Conservation (phyloP, 2,797 vertebrate species). For the Clarias pachynema region DNA sequence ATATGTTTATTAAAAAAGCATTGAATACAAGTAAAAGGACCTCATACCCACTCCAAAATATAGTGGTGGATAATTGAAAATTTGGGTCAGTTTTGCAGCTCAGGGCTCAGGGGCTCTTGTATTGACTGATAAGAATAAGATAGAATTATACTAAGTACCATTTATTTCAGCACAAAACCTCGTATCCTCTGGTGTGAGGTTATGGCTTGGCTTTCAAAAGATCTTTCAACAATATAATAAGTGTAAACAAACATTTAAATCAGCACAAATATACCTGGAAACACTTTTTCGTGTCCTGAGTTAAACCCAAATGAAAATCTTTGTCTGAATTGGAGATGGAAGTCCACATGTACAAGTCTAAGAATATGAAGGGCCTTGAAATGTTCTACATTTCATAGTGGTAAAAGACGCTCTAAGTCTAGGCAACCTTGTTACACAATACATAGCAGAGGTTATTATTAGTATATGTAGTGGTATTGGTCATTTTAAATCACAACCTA, state of each 20-base stretch:
- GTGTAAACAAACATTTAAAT: conserved; percentile 10
- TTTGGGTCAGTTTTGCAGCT: background rate
- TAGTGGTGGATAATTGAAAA: background rate
- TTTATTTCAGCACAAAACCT: background rate
- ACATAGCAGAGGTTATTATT: background rate
- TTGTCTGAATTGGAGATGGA: background rate
- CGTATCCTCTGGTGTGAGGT: background rate
- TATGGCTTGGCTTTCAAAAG: background rate
- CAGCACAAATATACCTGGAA: background rate
- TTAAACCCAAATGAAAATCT: background rate
- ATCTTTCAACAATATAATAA: background rate
- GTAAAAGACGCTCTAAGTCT: background rate
- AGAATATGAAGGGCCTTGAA: background rate
- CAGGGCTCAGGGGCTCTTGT: background rate
- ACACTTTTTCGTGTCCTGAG: background rate
- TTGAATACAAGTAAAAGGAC: background rate
- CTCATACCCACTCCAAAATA: background rate
- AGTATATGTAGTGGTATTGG: background rate
- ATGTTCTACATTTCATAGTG: background rate
- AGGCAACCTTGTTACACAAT: background rate
- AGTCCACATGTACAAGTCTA: background rate
- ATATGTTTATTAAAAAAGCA: background rate
- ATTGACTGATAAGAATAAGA: background rate
- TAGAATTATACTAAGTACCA: background rate
- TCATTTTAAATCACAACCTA: background rate